phyloP scores from a whole-genome alignment of 2,888 invertebrate species.

The Zeuzera pyrina region DNA sequence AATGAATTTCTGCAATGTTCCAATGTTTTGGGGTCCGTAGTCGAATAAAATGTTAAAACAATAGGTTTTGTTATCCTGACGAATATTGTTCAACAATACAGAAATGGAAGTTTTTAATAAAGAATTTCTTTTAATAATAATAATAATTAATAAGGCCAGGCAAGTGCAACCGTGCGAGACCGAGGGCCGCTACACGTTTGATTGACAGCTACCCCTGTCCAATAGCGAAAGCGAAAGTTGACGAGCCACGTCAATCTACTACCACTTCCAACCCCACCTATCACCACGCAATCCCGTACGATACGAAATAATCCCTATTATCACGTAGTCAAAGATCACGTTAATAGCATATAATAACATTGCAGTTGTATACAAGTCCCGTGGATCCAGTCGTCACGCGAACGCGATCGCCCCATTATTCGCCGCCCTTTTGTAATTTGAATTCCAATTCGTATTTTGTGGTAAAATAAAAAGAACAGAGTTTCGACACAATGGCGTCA shows the following conservation, averaged over 20 bases:
- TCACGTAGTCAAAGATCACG: constrained; percentile 22
- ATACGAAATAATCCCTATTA: constrained; percentile 34
- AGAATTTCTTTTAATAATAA: too few relatives aligned
- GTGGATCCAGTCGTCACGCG: constrained; percentile 51
- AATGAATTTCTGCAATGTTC: too few relatives aligned
- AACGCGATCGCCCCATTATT: constrained; percentile 72
- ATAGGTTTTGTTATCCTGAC: too few relatives aligned
- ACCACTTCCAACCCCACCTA: constrained; percentile 37
- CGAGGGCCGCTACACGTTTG: constrained; percentile 69
- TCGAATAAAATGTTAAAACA: too few relatives aligned
- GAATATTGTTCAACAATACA: too few relatives aligned
- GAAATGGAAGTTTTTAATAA: too few relatives aligned
- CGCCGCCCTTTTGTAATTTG: constrained; percentile 72
- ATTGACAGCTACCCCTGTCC: constrained; percentile 87
- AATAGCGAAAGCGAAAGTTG: constrained; percentile 83
- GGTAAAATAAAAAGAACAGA: constrained; percentile 69
- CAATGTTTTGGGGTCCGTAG: too few relatives aligned
- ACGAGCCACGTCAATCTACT: constrained; percentile 85
- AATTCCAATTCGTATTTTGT: constrained; percentile 73
- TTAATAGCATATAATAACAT: constrained; percentile 31
- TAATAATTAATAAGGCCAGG: background rate
- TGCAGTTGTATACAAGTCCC: constrained; percentile 44
- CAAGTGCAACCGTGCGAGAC: constrained; percentile 41
- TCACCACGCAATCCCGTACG: constrained; percentile 24
- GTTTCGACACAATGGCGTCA: constrained; percentile 73